These are phyloP conservation scores for Coptotermes formosanus DNA, from an alignment of 1,140 invertebrate species.

Conservation along the genomic window DNA sequence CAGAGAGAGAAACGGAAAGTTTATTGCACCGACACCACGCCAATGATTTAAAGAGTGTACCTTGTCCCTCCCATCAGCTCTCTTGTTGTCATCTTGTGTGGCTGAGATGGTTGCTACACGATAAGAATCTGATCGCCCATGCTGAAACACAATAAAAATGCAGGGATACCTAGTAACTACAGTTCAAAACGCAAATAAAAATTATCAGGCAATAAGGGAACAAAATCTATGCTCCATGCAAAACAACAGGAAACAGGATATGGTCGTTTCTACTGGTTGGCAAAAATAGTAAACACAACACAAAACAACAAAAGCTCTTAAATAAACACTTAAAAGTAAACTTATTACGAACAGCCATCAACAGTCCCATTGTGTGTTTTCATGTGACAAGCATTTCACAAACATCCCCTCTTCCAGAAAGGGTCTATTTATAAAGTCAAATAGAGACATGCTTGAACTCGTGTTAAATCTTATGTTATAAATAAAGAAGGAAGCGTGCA, in stretches of 20 bases:
- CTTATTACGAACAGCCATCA: neutral
- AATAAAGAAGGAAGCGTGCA: too few species aligned
- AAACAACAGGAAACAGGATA: too few species aligned
- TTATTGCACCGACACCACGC: neutral
- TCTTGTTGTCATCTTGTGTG: slow-evolving; percentile 90
- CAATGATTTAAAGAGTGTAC: slow-evolving; percentile 50
- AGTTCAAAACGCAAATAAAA: neutral
- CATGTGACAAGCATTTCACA: neutral
- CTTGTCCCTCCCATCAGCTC: slow-evolving; percentile 88
- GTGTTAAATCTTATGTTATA: too few species aligned
- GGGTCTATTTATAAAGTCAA: neutral
- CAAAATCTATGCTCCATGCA: neutral
- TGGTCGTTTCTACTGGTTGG: too few species aligned
- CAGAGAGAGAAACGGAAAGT: neutral
- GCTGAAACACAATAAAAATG: slow-evolving; percentile 60
- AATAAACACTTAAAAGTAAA: neutral
- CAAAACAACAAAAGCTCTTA: neutral
- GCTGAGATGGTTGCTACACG: slow-evolving; percentile 85
- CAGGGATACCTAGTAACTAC: slow-evolving; percentile 17
- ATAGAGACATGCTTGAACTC: too few species aligned
- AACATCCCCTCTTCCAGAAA: neutral
- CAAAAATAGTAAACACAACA: too few species aligned
- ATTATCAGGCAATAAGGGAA: neutral
- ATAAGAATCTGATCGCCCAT: slow-evolving; percentile 91
- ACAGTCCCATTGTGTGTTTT: neutral